Conservation (phyloP, 53 echinoderm and acorn worm species). For the Antedon mediterranea region DNA sequence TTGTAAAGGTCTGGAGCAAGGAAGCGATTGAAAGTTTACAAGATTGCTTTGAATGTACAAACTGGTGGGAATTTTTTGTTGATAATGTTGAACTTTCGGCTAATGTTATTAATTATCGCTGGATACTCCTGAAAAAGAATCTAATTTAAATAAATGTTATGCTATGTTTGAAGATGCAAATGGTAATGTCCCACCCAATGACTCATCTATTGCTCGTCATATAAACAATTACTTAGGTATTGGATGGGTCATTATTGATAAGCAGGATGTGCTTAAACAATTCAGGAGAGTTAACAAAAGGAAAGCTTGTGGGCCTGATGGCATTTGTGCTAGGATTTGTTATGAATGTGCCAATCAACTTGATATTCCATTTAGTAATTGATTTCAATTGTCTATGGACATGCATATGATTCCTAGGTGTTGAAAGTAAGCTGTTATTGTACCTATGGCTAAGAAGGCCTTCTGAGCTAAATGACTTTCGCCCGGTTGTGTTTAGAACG, state of each 20-base stretch:
- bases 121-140: not conserved
- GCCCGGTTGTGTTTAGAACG: not conserved
- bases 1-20: no score
- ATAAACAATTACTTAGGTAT: not conserved
- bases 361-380: not conserved
- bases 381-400: not conserved
- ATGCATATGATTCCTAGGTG: not conserved
- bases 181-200: not conserved
- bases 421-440: not conserved
- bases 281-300: not conserved
- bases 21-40: no score
- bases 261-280: not conserved
- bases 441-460: conserved; percentile 2
- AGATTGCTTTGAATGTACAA: no score
- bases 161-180: not conserved
- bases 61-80: no score
- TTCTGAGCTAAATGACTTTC: not conserved
- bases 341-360: not conserved
- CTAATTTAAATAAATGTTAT: not conserved
- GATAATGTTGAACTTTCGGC: no score
- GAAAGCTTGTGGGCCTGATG: not conserved
- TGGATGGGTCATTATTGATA: not conserved
- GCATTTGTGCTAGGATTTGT: not conserved
- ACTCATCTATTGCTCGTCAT: not conserved
- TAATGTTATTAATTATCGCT: not conserved